phyloP scores from a whole-genome alignment of 2,888 invertebrate genomes.

The Hartigia nigra region DNA sequence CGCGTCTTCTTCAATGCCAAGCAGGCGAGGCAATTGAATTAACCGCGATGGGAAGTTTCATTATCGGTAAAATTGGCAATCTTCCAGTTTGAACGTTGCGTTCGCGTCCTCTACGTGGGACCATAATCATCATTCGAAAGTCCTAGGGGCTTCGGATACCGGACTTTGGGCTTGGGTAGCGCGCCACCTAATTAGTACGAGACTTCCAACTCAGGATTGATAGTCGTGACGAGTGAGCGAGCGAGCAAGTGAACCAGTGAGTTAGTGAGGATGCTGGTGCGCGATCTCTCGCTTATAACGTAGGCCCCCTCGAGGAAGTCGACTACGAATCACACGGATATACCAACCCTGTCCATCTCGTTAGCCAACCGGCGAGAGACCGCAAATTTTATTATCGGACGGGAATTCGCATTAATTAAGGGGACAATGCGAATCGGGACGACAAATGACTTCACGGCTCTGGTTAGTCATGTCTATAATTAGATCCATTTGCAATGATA shows the following conservation, averaged over 20 bases:
- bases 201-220: neutral
- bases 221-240: neutral
- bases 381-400: conserved; percentile 46
- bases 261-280: neutral
- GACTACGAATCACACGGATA: neutral
- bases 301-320: neutral
- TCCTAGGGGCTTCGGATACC: conserved; percentile 28
- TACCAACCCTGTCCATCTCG: neutral
- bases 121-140: conserved; percentile 34
- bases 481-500: conserved; percentile 25
- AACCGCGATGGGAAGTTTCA: conserved; percentile 60
- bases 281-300: neutral
- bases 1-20: conserved; percentile 52
- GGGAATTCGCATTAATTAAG: conserved; percentile 47
- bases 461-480: conserved; percentile 30
- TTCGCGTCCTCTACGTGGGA: conserved; percentile 42
- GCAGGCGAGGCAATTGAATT: conserved; percentile 62
- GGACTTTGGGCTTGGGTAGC: neutral
- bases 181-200: neutral
- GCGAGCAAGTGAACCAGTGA: neutral
- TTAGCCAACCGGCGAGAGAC: neutral
- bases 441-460: conserved; percentile 1
- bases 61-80: conserved; percentile 64
- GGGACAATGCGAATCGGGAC: conserved; percentile 40
- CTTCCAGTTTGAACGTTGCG: conserved; percentile 58